phyloP scores from a whole-genome alignment of 2,113 vertebrate species.

The Tetrax tetrax region DNA sequence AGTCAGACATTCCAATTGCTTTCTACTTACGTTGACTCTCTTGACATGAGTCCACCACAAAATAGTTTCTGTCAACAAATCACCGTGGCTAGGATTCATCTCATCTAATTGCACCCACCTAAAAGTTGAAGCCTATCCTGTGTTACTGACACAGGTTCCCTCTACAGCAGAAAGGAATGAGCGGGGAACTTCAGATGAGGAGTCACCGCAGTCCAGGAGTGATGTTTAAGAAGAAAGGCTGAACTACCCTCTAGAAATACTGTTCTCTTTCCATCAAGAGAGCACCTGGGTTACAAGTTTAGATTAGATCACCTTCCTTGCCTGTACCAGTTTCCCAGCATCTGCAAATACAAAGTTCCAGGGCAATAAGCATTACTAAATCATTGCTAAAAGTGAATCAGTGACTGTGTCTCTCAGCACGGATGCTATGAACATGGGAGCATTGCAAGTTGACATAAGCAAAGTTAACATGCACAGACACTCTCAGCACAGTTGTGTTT shows the following conservation, averaged over 20 bases:
- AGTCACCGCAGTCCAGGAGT: background rate
- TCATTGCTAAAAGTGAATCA: background rate
- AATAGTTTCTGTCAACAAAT: background rate
- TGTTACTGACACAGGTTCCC: background rate
- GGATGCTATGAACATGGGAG: background rate
- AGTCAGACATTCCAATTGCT: background rate
- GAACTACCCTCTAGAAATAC: background rate
- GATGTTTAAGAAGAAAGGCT: background rate
- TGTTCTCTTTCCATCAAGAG: background rate
- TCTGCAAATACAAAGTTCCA: background rate
- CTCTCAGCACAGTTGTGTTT: background rate
- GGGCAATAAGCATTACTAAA: background rate
- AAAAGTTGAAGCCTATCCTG: background rate
- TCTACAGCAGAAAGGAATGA: background rate
- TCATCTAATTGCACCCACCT: background rate
- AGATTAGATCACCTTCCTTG: background rate
- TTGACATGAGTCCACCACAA: background rate
- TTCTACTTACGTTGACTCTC: background rate
- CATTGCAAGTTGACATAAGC: background rate
- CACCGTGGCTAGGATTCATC: background rate
- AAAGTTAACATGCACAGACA: background rate
- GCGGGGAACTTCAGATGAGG: background rate
- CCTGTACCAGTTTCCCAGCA: background rate
- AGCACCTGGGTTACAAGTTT: background rate
- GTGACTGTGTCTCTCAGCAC: background rate